Base-by-base conservation (phyloP, 1,140 invertebrate species). In the Megalopta genalis region DNA sequence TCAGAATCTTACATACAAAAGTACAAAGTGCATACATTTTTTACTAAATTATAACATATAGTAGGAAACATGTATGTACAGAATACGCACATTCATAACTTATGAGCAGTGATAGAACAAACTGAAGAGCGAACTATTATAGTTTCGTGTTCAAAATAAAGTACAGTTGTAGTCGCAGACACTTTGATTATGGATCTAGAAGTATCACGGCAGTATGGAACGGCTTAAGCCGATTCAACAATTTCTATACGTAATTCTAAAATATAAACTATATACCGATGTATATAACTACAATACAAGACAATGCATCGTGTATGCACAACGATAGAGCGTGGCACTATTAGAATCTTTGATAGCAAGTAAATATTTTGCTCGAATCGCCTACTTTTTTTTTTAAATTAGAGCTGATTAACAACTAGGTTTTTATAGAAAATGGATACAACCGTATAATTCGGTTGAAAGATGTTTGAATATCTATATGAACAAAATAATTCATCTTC, bases 231-330 rank as follows among this genome's bases (percentile, higher is more conserved):
- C 69, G 25, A 63, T 18, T 65, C 70, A 81, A 86, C 57, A 81
- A 75, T 23, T 10, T 64, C 57, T 85, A 59, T 57, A 77, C 46
- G 27, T 80, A 82, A 82, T 82, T 82, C 72, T 86, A 59, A 76
- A 82, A 83, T 76, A 85, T 85, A 82, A 79, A 75, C 75, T 85
- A 76, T 76, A 54, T 71, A 54, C 67, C 60, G 62, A 76, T 69
- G 78, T 66, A 59, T 76, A 65, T 46, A 75, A 77, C 54, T 75
- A 75, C 66, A 74, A 57, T 63, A 82, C 54, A 79, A 78, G 14
- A 64, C 59, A 64, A 32, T 64, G 25, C 49, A 37, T 49, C 54
- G 23, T 46, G 49, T 46, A 49, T 64, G 9, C 23, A 52, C 46
- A 25, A 62, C 39, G 42, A 69, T 37, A 68, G 67, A 66, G 52